These are phyloP conservation scores for Oxyura jamaicensis DNA, from an alignment of 2,113 vertebrate species.

Conservation along the genomic window DNA sequence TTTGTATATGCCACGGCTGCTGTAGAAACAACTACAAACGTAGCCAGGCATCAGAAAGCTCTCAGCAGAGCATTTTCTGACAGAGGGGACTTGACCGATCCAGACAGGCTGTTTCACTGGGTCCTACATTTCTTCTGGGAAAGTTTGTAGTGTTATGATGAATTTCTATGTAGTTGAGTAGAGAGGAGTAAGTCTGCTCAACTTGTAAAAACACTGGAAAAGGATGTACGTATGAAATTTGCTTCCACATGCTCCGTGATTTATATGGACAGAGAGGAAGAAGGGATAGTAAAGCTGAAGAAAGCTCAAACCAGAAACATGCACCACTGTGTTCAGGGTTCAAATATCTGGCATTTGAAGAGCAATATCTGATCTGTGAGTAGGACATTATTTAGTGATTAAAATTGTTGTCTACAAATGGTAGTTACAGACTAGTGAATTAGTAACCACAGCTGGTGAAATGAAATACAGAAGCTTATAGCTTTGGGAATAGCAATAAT, in stretches of 20 bases:
- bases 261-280: background rate
- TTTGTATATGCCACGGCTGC: background rate
- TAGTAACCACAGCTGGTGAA: background rate
- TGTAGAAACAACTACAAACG: background rate
- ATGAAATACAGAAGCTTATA: background rate
- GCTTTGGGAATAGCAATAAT: background rate
- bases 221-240: background rate
- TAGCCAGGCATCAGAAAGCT: background rate
- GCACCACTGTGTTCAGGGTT: background rate
- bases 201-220: background rate
- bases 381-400: background rate
- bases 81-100: background rate
- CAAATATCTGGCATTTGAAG: background rate
- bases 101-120: background rate
- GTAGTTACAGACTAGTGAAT: background rate
- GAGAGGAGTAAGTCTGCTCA: background rate
- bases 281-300: background rate
- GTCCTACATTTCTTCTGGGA: background rate
- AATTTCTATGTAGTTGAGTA: background rate
- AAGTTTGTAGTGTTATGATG: background rate
- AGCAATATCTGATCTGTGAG: background rate
- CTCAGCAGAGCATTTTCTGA: background rate
- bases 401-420: background rate
- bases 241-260: accelerated
- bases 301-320: background rate